These are phyloP conservation scores for Trichacis sp. DNA, from an alignment of 2,888 invertebrate genomes.

Conservation along the genomic window DNA sequence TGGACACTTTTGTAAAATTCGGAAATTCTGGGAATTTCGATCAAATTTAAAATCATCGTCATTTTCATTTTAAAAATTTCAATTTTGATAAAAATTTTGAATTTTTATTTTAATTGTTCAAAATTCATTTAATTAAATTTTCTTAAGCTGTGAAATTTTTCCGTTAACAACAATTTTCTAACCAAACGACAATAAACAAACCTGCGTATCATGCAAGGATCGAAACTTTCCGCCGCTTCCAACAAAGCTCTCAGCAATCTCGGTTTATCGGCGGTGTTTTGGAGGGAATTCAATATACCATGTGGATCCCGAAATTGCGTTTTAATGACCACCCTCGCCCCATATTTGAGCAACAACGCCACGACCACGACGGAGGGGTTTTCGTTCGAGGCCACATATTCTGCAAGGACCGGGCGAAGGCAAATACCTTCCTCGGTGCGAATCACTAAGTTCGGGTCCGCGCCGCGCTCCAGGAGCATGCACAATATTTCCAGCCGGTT, in stretches of 20 bases:
- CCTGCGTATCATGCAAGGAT: slow-evolving; percentile 81
- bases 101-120: no score
- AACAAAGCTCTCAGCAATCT: slow-evolving; percentile 76
- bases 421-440: slow-evolving; percentile 81
- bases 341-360: slow-evolving; percentile 78
- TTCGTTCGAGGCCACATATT: slow-evolving; percentile 84
- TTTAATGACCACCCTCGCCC: slow-evolving; percentile 85
- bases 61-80: no score
- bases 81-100: no score
- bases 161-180: no score
- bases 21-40: no score
- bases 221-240: slow-evolving; percentile 83
- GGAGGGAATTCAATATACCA: slow-evolving; percentile 84
- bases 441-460: slow-evolving; percentile 82
- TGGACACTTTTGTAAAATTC: no score
- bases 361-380: slow-evolving; percentile 78
- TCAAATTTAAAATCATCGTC: no score
- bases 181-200: no score
- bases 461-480: slow-evolving; percentile 79
- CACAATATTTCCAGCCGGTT: slow-evolving; percentile 76
- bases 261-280: slow-evolving; percentile 73
- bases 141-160: no score
- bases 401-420: slow-evolving; percentile 83
- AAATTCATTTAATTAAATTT: no score
- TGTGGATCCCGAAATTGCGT: slow-evolving; percentile 87